phyloP scores from a whole-genome alignment of 1,140 invertebrate species.

The Penaeus japonicus region DNA sequence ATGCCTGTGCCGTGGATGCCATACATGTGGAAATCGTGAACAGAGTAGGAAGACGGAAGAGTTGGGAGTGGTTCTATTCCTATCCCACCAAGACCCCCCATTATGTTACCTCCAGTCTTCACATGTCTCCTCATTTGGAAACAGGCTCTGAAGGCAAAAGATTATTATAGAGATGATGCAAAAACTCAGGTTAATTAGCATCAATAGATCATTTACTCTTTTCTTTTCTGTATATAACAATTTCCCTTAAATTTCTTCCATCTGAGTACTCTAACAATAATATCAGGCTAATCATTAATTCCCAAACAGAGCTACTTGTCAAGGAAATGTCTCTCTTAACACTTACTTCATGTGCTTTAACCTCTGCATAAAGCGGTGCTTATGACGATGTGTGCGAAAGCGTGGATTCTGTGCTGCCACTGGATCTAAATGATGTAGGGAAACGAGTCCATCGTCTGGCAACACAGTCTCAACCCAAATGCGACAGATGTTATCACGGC shows the following conservation, averaged over 20 bases:
- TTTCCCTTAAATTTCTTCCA: no score
- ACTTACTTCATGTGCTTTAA: conserved; percentile 93
- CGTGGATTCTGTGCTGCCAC: conserved; percentile 78
- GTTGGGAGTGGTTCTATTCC: conserved; percentile 78
- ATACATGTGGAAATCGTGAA: conserved; percentile 94
- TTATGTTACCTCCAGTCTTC: conserved; percentile 61
- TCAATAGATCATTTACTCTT: no score
- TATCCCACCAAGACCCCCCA: conserved; percentile 60
- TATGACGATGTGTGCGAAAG: conserved; percentile 90
- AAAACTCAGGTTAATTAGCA: no score
- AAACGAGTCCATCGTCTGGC: conserved; percentile 92
- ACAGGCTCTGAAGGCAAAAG: conserved; percentile 75
- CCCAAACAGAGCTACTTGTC: background rate
- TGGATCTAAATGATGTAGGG: conserved; percentile 84
- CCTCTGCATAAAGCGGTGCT: conserved; percentile 94
- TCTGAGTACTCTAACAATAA: no score
- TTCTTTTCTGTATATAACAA: no score
- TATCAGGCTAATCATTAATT: background rate
- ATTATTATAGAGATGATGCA: background rate
- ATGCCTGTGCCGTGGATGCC: conserved; percentile 79
- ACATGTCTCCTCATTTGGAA: conserved; percentile 88
- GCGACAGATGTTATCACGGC: conserved; percentile 97
- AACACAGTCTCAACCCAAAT: conserved; percentile 98
- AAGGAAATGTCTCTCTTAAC: background rate
- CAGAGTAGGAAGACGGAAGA: conserved; percentile 88